These are phyloP conservation scores for Tetrapedia diversipes DNA, from an alignment of 2,888 invertebrate species.

Conservation along the genomic window DNA sequence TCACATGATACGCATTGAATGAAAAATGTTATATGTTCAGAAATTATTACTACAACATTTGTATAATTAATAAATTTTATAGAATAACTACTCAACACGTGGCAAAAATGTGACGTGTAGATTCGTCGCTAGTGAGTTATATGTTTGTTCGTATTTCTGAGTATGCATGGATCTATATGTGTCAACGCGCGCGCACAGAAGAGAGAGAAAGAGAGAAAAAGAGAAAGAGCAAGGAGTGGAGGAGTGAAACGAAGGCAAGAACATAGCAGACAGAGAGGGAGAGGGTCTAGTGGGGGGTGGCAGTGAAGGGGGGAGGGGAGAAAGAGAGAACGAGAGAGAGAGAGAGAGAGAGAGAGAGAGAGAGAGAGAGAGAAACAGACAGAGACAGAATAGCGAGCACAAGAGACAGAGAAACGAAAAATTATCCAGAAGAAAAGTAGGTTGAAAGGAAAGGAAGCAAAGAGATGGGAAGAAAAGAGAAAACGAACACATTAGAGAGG, in stretches of 20 bases:
- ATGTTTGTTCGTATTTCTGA: background rate
- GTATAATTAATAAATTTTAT: too few species aligned
- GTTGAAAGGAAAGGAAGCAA: background rate
- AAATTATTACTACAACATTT: too few species aligned
- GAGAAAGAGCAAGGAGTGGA: background rate
- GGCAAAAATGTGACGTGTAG: constrained; percentile 56
- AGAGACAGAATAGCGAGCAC: background rate
- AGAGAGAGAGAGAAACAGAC: background rate
- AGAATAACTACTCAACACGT: constrained; percentile 56
- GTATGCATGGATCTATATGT: too few species aligned
- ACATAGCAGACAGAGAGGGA: background rate
- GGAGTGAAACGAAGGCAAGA: background rate
- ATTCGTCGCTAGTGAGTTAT: constrained; percentile 16
- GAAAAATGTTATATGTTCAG: background rate
- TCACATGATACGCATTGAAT: background rate
- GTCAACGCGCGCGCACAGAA: background rate
- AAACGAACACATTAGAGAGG: constrained; percentile 16
- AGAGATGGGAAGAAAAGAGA: background rate
- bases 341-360: background rate
- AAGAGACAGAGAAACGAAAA: background rate
- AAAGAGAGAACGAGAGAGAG: background rate
- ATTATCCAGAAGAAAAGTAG: background rate
- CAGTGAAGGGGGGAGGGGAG: background rate
- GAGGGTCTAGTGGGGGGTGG: too few species aligned
- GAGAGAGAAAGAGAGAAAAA: background rate